phyloP scores from a whole-genome alignment of 2,888 invertebrate genomes.

The Meta bourneti region DNA sequence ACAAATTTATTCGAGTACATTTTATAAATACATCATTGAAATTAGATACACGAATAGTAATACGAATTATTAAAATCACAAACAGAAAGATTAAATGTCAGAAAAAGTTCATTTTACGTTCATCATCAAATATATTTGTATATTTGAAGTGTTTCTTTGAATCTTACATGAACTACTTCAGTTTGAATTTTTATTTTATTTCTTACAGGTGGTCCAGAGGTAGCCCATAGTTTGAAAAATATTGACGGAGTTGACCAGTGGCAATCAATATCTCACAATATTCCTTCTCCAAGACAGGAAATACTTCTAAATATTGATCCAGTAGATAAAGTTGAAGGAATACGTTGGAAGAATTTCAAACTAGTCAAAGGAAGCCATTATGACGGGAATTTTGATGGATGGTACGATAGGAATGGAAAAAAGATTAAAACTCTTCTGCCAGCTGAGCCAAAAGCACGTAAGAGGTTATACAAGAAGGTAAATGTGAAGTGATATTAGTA shows the following conservation, averaged over 20 bases:
- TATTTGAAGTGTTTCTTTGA: not conserved
- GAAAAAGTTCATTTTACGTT: not conserved
- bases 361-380: slow-evolving; percentile 75
- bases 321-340: slow-evolving; percentile 82
- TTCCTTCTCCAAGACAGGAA: slow-evolving; percentile 82
- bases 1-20: too few relatives aligned
- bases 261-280: slow-evolving; percentile 84
- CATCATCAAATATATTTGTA: not conserved
- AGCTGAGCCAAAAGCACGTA: slow-evolving; percentile 73
- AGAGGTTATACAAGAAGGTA: slow-evolving; percentile 53
- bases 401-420: slow-evolving; percentile 81
- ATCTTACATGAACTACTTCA: too few relatives aligned
- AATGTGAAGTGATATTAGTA: not conserved
- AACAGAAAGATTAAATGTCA: not conserved
- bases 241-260: slow-evolving; percentile 76
- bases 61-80: not conserved
- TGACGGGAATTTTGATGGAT: slow-evolving; percentile 87
- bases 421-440: slow-evolving; percentile 78
- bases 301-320: slow-evolving; percentile 93
- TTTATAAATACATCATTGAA: too few relatives aligned
- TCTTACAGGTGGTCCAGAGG: slow-evolving; percentile 54
- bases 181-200: too few relatives aligned
- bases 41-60: not conserved
- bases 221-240: slow-evolving; percentile 39
- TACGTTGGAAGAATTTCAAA: slow-evolving; percentile 77